A percentile compares a stretch with the other conserved stretches of the same genome.
phyloP scores from a whole-genome alignment of 2,113 vertebrate genomes.

The Uropsilus gracilis region DNA sequence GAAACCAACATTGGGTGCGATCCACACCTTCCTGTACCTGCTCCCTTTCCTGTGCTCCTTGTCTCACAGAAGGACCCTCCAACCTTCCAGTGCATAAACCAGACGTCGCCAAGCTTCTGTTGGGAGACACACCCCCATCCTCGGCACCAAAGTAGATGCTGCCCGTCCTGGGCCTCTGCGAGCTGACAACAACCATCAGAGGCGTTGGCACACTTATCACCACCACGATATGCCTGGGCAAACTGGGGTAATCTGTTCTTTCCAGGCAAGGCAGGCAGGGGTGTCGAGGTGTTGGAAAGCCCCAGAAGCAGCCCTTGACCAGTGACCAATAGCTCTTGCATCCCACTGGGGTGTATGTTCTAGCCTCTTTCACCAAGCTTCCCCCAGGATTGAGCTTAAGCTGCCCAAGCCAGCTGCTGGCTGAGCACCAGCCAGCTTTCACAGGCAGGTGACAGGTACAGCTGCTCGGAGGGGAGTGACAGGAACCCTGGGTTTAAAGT shows the following conservation, averaged over 20 bases:
- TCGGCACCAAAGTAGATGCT: neutral
- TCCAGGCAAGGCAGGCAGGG: neutral
- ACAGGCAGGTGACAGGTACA: accelerated
- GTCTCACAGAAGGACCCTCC: neutral
- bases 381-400: neutral
- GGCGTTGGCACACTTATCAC: neutral
- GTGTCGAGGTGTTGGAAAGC: neutral
- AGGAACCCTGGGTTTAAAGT: neutral
- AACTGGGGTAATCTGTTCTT: neutral
- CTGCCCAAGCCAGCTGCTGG: too few species aligned
- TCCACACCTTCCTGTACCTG: neutral
- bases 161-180: neutral
- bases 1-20: neutral
- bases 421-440: too few species aligned
- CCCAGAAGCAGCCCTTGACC: neutral
- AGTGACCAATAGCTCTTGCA: neutral
- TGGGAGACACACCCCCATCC: neutral
- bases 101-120: neutral
- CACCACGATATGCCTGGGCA: neutral
- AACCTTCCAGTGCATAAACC: neutral
- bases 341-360: neutral
- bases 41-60: neutral
- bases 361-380: neutral
- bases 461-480: too few species aligned
- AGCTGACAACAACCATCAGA: neutral